Base-by-base conservation (phyloP, 1,140 invertebrate species). In the Drosophila saltans region DNA sequence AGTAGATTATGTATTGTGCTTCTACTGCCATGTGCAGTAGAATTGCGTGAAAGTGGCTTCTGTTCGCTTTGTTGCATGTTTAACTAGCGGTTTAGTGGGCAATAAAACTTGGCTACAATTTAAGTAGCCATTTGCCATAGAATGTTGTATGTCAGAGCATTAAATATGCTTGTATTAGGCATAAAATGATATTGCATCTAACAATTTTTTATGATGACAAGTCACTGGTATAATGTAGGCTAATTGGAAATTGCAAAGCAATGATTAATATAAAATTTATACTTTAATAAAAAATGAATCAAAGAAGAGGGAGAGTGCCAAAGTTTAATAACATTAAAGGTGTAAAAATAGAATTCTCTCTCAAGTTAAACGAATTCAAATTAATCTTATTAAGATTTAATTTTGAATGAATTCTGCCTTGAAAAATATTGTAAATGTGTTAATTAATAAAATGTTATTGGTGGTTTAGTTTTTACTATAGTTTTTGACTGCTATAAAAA, bases 61-160 rank as follows among this genome's bases (percentile, higher is more conserved):
- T 64, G 33, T 30, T 30, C 33, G 69, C 78, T 69, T 64, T 71
- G 48, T 69, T 69, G 66, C 78, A 69, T 80, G 68, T 69, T 79
- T 80, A 83, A 82, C 75, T 57, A 74, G 52, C 43, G 80, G 69
- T 75, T 82, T 82, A 82, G 72, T 83, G 72, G 66, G 65, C 33
- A 59, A 39, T 39, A 36, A 59, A 59, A 59, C 56, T 24, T 58
- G 56, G 56, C 16, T 52, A 67, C 61, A 48, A 79, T 82, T 63
- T 71, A 81, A 73, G 59, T 52, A 36, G 45, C 68, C 48, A 63
- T 21, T 16, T 45, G 61, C 40, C 58, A 66, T 64, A 67, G 55
- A 24, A 48, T 69, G 58, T 26, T 66, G 33, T 63, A n/a, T 52
- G 48, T 30, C 6, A 21, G 1, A 33, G 58, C 60, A 63, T 74